A percentile compares a stretch with the other conserved stretches of the same genome.
These are phyloP conservation scores for Albula glossodonta DNA, from an alignment of 2,113 vertebrate genomes.

Conservation along the genomic window DNA sequence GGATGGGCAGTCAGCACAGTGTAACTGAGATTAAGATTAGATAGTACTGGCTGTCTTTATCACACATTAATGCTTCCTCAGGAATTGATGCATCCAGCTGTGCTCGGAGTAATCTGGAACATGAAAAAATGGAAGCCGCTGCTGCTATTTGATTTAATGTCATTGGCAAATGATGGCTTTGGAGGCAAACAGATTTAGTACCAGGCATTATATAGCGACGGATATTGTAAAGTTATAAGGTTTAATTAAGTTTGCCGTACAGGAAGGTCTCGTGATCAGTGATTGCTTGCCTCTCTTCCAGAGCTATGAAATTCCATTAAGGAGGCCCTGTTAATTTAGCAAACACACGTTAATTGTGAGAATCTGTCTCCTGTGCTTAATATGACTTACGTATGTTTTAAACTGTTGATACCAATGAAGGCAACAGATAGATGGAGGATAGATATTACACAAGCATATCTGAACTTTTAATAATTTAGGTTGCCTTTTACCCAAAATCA, in stretches of 20 bases:
- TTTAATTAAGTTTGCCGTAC: constrained; percentile 21
- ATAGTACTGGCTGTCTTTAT: constrained; percentile 7
- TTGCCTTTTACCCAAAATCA: constrained; percentile 7
- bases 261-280: neutral
- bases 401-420: constrained; percentile 5
- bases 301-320: constrained; percentile 3
- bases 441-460: neutral
- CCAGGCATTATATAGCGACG: constrained; percentile 23
- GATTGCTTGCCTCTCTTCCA: constrained; percentile 4
- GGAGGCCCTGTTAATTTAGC: constrained; percentile 8
- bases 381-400: constrained; percentile 20
- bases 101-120: constrained; percentile 13
- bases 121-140: neutral
- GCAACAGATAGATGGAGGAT: constrained; percentile 11
- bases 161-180: constrained; percentile 24
- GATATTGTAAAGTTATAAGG: constrained; percentile 3
- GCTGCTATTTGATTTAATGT: constrained; percentile 25
- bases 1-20: neutral
- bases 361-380: constrained; percentile 13
- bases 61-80: neutral
- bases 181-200: constrained; percentile 25
- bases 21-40: constrained; percentile 9
- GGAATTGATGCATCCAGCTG: constrained; percentile 10
- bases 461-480: constrained; percentile 35
- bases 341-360: constrained; percentile 26